Base-by-base conservation (phyloP, 2,113 vertebrate genomes). In the Arothron firmamentum region DNA sequence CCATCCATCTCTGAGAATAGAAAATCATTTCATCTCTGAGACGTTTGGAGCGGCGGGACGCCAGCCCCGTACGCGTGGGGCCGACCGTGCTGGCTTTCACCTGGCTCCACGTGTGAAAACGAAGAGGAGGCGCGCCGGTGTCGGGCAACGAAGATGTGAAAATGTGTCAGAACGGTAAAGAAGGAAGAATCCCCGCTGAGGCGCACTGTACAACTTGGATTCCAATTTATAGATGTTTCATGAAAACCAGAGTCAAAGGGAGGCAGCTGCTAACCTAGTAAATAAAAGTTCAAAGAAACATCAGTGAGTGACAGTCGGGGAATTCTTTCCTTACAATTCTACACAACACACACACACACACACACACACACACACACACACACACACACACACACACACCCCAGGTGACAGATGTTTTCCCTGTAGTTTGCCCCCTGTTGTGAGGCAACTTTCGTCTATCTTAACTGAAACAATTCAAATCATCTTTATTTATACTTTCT, bases 221-320 rank as follows among this genome's bases (percentile, higher is more conserved):
- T 59, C 38, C 62, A 63, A 58, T 64, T 65, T 72, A 74, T 80
- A 79, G 70, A 76, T 47, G 45, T 16, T 47, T 47, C 1, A n/a
- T 16, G 45, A 47, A n/a, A 47, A 17, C 6, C 5, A 48, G 45
- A 49, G 58, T 60, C 67, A 48, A 38, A 14, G 43, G 14, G 54
- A 53, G 69, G 48, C 54, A 73, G 70, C 56, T 49, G 41, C 38
- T 59, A 52, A 45, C 72, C 69, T 82, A 70, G 62, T 65, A 59
- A 73, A 79, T 67, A 46, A 58, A 45, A 76, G 67, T 80, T 86
- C 65, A 82, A 80, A 87, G 67, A 75, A 64, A 52, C 58, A 67
- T 64, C 75, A 66, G 56, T 75, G 59, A 57, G 55, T 16, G 64
- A 8, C 52, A 80, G 67, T 25, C 42, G 55, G 59, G 72, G 56